Base-by-base conservation (phyloP, 2,797 vertebrate species). In the Intellagama lesueurii region DNA sequence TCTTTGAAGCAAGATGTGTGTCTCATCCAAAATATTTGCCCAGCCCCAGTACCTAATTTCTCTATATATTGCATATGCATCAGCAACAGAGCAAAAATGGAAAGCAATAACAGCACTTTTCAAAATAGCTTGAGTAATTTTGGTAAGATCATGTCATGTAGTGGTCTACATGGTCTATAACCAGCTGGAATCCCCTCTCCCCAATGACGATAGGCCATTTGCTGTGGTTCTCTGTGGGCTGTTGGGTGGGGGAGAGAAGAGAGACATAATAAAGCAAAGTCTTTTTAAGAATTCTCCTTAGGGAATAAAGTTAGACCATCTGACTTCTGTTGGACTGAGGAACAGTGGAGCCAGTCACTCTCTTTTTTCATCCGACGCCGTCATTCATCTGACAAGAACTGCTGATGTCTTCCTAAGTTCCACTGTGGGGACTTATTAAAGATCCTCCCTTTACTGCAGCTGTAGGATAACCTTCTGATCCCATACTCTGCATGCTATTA, bases 341-440 rank as follows among this genome's bases (percentile, higher is more conserved):
- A 91, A 17, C 17, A 75, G 0, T 0, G 78, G 68, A 89, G 6
- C 56, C 22, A 69, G 5, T 69, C 6, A 4, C 8, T 81, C 92
- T 17, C 70, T 16, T 49, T 14, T 79, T 79, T 44, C 56, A 77
- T 56, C 28, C 88, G 82, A 1, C 7, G 5, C 64, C 66, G 44
- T 85, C 73, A 88, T 73, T 35, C 5, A 85, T 60, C 22, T 72
- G 40, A 91, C 26, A 88, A 89, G 87, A 89, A 92, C 85, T 28
- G 56, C 14, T 8, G 69, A 1, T 69, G 47, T 40, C 44, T 32
- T 5, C 78, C 73, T 88, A 85, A 70, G 5, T 84, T 88, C 86
- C 87, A 30, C n/a, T 17, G 7, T 3, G 81, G 3, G 0, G 68
- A 66, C 44, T 93, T 92, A 72, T 60, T 87, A 73, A 90, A 11